These are phyloP conservation scores for Heliconius hermathena DNA, from an alignment of 1,140 invertebrate genomes.

Conservation along the genomic window DNA sequence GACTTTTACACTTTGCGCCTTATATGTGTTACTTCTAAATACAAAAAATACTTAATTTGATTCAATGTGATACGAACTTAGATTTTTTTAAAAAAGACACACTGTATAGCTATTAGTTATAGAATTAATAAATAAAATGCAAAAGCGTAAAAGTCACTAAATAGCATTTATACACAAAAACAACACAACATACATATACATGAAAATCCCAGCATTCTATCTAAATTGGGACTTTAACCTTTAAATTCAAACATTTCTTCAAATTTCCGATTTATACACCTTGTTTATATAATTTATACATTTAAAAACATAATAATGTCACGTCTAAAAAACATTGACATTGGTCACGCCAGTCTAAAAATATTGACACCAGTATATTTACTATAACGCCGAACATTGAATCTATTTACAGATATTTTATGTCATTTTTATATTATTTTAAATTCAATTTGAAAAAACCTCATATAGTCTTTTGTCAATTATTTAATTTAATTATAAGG, in stretches of 20 bases:
- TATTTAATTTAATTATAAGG: not conserved
- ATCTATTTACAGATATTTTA: slow-evolving; percentile 15
- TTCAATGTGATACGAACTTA: too few relatives aligned
- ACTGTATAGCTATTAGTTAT: not conserved
- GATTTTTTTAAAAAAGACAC: not conserved
- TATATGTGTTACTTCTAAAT: not conserved
- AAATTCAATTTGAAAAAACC: slow-evolving; percentile 5
- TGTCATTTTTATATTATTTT: not conserved
- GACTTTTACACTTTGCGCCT: not conserved
- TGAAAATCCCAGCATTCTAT: not conserved
- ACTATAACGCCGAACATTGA: slow-evolving; percentile 2
- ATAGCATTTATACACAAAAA: not conserved
- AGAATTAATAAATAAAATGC: not conserved
- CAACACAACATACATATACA: slow-evolving; percentile 3
- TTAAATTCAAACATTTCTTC: slow-evolving; percentile 7
- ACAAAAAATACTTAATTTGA: not conserved
- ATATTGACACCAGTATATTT: slow-evolving; percentile 24
- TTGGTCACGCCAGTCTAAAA: slow-evolving; percentile 25
- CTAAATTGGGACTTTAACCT: not conserved
- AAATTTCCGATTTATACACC: not conserved
- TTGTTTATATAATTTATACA: not conserved
- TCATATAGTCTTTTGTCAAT: not conserved
- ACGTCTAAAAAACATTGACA: slow-evolving; percentile 12
- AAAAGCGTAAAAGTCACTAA: not conserved
- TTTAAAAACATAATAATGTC: slow-evolving; percentile 11